Conservation (phyloP, 2,797 vertebrate species). For the Loris lydekkerianus region DNA sequence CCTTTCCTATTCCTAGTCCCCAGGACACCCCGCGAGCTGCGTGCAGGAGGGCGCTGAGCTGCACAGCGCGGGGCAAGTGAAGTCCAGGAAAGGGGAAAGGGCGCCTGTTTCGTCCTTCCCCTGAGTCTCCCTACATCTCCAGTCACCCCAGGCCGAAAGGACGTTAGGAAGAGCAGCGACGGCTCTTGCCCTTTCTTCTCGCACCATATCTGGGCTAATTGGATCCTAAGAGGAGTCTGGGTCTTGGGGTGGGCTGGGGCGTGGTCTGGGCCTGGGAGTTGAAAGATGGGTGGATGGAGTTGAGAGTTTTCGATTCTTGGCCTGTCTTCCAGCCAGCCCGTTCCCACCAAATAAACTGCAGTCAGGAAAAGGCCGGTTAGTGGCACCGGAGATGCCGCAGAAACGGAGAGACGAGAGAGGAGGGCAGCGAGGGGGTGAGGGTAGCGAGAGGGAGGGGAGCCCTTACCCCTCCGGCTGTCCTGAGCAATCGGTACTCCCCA, state of each 20-base stretch:
- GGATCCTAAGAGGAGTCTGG: neutral
- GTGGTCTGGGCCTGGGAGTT: neutral
- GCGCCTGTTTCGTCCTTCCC: neutral
- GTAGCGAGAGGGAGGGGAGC: neutral
- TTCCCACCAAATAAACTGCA: neutral
- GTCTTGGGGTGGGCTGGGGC: neutral
- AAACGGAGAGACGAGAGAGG: neutral
- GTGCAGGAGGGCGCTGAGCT: neutral
- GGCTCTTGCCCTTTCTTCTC: neutral
- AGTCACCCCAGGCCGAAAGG: neutral
- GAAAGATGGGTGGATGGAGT: neutral
- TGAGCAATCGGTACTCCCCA: neutral
- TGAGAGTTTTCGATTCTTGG: neutral
- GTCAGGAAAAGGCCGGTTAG: neutral
- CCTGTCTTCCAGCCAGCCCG: neutral
- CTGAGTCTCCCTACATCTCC: no score
- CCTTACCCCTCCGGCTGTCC: neutral
- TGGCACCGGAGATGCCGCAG: neutral
- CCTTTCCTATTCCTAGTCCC: neutral
- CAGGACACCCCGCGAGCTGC: neutral
- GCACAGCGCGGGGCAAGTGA: neutral
- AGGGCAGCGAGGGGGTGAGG: rapidly evolving
- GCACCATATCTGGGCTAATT: rapidly evolving
- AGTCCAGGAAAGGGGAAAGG: neutral
- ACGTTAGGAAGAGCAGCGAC: neutral